Percentiles rank a stretch among this genome's conserved stretches.
Evolutionary conservation across 2,797 vertebrate species (phyloP).

Genomic region (Rhodeus uyekii): DNA sequence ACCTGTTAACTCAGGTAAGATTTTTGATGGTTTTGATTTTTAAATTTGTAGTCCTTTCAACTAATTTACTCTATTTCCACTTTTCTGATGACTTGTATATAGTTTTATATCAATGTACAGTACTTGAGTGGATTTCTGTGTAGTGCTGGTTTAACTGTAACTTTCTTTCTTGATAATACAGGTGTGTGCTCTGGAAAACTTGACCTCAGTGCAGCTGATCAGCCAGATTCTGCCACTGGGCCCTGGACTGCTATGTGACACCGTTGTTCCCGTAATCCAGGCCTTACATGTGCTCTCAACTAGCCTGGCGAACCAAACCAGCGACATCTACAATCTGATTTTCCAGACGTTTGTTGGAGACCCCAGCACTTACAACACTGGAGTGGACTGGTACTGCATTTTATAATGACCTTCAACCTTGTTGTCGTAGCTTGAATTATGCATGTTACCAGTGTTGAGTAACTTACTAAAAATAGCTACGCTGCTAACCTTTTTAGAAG

Average conservation of each 20-base stretch:
- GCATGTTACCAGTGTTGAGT: not conserved
- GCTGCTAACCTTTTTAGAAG: not conserved
- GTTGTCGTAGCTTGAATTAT: not conserved
- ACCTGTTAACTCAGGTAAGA: slow-evolving; percentile 69
- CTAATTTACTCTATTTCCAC: not conserved
- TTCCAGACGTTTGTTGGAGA: slow-evolving; percentile 72
- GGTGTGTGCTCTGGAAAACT: slow-evolving; percentile 72
- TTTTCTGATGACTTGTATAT: not conserved
- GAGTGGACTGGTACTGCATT: slow-evolving; percentile 68
- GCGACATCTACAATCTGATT: slow-evolving; percentile 59
- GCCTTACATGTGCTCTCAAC: slow-evolving; percentile 56
- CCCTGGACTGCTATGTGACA: slow-evolving; percentile 69
- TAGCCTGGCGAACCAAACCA: slow-evolving; percentile 54
- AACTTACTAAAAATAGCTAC: not conserved
- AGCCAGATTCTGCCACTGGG: slow-evolving; percentile 55
- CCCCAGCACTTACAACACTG: slow-evolving; percentile 65
- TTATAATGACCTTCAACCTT: not conserved
- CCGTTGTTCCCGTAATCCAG: slow-evolving; percentile 62
- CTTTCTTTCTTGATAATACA: slow-evolving; percentile 45
- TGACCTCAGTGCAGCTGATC: slow-evolving; percentile 53
- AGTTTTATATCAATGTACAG: not conserved
- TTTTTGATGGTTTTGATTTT: not conserved
- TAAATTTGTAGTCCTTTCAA: not conserved
- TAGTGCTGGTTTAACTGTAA: not conserved
- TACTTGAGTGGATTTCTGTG: not conserved